A percentile compares a stretch with the other conserved stretches of the same genome.
Conservation (phyloP, 2,888 invertebrate species). For the Venusia cambrica region DNA sequence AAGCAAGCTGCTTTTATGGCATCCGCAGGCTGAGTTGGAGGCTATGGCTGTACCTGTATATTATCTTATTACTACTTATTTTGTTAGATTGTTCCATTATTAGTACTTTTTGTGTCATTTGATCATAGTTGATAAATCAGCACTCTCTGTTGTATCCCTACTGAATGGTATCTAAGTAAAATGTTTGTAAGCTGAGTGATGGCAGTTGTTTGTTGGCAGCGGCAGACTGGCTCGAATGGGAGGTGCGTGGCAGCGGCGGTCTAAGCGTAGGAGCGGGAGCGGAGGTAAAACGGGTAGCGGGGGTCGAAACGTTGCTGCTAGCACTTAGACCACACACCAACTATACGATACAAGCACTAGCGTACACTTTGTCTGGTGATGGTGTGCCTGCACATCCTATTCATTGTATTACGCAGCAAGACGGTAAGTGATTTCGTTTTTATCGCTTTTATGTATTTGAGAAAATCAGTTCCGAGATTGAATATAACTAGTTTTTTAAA, state of each 20-base stretch:
- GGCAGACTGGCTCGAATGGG: conserved; percentile 76
- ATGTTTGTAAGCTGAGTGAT: conserved; percentile 63
- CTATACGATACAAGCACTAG: conserved; percentile 92
- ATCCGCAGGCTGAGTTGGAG: too few relatives aligned
- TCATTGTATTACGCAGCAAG: conserved; percentile 92
- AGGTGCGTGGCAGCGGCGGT: conserved; percentile 58
- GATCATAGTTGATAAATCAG: conserved; percentile 1
- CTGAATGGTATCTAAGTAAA: conserved; percentile 8
- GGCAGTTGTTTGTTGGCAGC: conserved; percentile 78
- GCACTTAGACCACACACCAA: conserved; percentile 91
- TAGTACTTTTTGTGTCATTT: too few relatives aligned
- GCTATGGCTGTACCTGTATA: too few relatives aligned
- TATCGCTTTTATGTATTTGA: conserved; percentile 6
- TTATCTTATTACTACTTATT: too few relatives aligned
- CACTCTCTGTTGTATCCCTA: conserved; percentile 7
- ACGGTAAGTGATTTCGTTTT: conserved; percentile 77
- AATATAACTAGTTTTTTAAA: too few relatives aligned
- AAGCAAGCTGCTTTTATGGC: too few relatives aligned
- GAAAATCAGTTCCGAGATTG: too few relatives aligned
- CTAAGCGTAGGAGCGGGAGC: conserved; percentile 65
- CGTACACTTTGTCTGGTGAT: conserved; percentile 92
- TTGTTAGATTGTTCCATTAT: too few relatives aligned
- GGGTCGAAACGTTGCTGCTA: conserved; percentile 89
- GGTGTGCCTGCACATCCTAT: conserved; percentile 89
- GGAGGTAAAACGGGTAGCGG: conserved; percentile 89